phyloP scores from a whole-genome alignment of 2,797 vertebrate species.

The Phylloscopus collybita region DNA sequence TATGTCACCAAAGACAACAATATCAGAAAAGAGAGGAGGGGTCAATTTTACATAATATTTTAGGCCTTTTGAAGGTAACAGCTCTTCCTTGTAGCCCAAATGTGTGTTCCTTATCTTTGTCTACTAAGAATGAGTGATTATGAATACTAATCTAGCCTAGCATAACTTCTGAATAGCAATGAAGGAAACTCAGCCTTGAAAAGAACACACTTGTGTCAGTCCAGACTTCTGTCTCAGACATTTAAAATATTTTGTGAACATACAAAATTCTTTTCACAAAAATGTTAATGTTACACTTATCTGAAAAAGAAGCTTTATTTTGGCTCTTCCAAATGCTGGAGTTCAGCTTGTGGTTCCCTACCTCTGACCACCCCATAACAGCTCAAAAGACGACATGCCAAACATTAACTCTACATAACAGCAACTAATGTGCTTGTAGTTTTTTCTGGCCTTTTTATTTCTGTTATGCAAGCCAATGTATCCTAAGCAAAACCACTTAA shows the following conservation, averaged over 20 bases:
- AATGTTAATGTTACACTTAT: background rate
- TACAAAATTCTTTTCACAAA: background rate
- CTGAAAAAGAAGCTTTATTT: background rate
- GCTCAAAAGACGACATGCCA: background rate
- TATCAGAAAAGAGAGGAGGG: background rate
- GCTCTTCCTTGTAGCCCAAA: background rate
- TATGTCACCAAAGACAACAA: background rate
- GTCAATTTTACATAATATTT: background rate
- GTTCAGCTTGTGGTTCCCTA: background rate
- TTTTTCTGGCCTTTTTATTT: background rate
- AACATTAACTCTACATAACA: background rate
- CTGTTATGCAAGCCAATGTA: background rate
- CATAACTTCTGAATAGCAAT: background rate
- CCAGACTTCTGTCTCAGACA: background rate
- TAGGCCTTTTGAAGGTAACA: background rate
- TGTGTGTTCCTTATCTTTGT: background rate
- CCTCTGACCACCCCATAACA: background rate
- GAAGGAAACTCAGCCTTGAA: background rate
- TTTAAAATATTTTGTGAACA: background rate
- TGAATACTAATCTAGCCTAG: background rate
- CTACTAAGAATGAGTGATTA: background rate
- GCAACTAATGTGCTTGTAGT: background rate
- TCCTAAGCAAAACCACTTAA: background rate
- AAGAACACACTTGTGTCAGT: background rate
- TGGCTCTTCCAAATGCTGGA: background rate